phyloP scores from a whole-genome alignment of 2,797 vertebrate species.

The Pantherophis vulpinus region DNA sequence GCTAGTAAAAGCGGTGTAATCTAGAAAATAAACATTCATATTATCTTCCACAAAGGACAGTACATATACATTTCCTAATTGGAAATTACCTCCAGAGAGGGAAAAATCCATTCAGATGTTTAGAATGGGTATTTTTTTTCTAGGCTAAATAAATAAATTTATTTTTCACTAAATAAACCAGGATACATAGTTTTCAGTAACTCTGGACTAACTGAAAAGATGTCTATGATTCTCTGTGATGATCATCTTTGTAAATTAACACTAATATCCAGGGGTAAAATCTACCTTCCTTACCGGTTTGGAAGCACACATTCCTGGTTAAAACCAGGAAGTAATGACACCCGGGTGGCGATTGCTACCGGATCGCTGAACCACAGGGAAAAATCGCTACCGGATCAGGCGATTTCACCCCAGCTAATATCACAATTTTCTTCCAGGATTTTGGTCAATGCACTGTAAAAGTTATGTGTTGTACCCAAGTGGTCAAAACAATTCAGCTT shows the following conservation, averaged over 20 bases:
- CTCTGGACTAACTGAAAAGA: neutral
- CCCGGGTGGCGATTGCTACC: too few relatives aligned
- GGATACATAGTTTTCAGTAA: neutral
- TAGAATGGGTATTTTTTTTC: neutral
- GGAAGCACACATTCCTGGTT: too few relatives aligned
- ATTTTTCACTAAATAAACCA: neutral
- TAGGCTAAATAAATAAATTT: too few relatives aligned
- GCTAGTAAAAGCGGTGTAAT: neutral
- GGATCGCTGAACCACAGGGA: too few relatives aligned
- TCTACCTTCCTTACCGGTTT: too few relatives aligned
- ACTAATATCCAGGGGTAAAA: neutral
- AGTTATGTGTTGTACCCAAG: neutral
- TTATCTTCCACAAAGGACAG: neutral
- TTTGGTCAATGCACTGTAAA: neutral
- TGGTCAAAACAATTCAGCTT: neutral
- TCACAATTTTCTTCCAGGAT: neutral
- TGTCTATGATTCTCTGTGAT: conserved; percentile 1
- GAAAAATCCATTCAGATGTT: neutral
- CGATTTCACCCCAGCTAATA: too few relatives aligned
- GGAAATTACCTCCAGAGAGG: neutral
- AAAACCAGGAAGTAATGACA: too few relatives aligned
- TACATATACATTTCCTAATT: neutral
- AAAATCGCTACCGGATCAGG: too few relatives aligned
- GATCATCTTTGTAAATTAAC: neutral
- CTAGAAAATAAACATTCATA: neutral